Evolutionary conservation across 1,140 invertebrate species (phyloP), one percentile per base, ranked within the genome.

Genomic region (Campoletis sonorensis): DNA sequence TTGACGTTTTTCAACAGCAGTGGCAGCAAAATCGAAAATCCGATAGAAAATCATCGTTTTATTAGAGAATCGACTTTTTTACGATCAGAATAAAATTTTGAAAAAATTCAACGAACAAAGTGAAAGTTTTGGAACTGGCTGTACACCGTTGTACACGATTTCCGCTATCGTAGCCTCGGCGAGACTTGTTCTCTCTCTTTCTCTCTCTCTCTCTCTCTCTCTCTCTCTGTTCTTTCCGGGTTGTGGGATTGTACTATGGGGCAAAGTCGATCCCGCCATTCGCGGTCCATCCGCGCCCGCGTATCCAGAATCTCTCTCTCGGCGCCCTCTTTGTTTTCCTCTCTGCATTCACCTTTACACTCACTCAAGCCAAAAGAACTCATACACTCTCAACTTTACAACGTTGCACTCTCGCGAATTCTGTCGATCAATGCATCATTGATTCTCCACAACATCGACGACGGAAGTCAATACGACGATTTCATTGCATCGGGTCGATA

Each of bases 361-460:
- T 5, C 8, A 15, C 15, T 13, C 27, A 0, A 45, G 8, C 8
- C 40, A 11, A 45, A 45, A 45, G 30, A n/a, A 33, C 30, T 33
- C 67, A 70, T 30, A 13, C 67, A 70, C 30, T n/a, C 67, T 7
- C 61, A 27, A n/a, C n/a, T n/a, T n/a, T 16, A 33, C 15, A 70
- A 30, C 51, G 16, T n/a, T 33, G 16, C 49, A 27, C 72, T 54
- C 40, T 15, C 72, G 72, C 45, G 33, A 54, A 30, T 54, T 75
- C 26, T 54, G 10, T 1, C 72, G 72, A 75, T 75, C 72, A 75
- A 75, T 75, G 40, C 72, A 54, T 54, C 45, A 75, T 75, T 75
- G 45, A 75, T 75, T 54, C 1, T 70, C 67, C 67, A 30, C 27
- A 33, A 30, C 21, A 33, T 18, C 30, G 30, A 70, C 67, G 26